Evolutionary conservation across 1,140 invertebrate species (phyloP), one percentile per base, ranked within the genome.

Genomic region (Cyclargus thomasi): DNA sequence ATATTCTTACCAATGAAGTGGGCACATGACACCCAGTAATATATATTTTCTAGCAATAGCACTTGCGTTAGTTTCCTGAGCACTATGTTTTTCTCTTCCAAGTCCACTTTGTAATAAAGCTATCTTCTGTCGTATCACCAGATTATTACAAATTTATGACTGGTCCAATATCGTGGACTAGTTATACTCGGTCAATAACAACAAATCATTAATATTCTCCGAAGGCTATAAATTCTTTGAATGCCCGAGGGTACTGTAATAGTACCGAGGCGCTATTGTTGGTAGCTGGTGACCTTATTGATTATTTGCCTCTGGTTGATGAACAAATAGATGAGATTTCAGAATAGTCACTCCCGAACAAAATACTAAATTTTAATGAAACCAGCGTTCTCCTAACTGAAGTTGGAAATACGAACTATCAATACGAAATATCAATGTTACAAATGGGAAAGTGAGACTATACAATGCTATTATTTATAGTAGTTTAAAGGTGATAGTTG

Each of bases 121-220:
- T 47, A 47, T 47, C 39, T 47, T 47, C 39, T 47, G 39, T 14
- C 3, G 8, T 29, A 47, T 47, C 39, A 16, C 39, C 11, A 47
- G 10, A 47, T 47, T 16, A 47, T 47, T 16, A 47, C 39, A 47
- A 8, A 47, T 47, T 47, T 47, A 47, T 47, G 39, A 47, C 39
- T 16, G 39, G 39, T 16, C 39, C 39, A 47, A 47, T 47, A 47
- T 47, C 14, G 14, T 47, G 39, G 10, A 47, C 20, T 59, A 59
- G 18, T 20, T 57, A 10, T 57, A 20, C 20, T 21, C 17, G 20
- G 55, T 20, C 55, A 20, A 59, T 59, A 59, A 59, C 20, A 59
- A 59, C 55, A 59, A 59, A 59, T 59, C 55, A 59, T 59, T 59
- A 59, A 59, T 59, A 59, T 10, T 59, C 55, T 59, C 55, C 55